Percentiles rank a stretch among this genome's conserved stretches.
Conservation (phyloP, 2,113 vertebrate species). For the Nothobranchius kuhntae region DNA sequence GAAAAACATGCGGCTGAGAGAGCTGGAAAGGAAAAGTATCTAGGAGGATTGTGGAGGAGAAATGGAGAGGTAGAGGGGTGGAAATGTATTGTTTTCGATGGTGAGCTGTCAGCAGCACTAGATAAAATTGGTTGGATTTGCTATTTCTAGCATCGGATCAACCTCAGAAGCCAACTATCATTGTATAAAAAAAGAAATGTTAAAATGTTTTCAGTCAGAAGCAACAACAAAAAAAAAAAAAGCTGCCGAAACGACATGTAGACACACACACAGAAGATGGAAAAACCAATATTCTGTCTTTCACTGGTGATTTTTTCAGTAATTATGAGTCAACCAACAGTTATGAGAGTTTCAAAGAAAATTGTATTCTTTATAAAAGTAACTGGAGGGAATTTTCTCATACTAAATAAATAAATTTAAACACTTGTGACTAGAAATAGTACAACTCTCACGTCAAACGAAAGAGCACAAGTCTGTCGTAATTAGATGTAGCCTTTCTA, state of each 20-base stretch:
- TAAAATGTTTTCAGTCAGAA: slow-evolving; percentile 21
- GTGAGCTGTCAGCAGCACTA: slow-evolving; percentile 40
- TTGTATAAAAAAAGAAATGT: slow-evolving; percentile 1
- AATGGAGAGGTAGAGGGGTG: slow-evolving; percentile 21
- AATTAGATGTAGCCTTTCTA: neutral
- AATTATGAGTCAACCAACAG: neutral
- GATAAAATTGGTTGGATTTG: slow-evolving; percentile 26
- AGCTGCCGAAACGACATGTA: neutral
- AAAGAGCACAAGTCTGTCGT: neutral
- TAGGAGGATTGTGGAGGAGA: neutral
- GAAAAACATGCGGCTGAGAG: neutral
- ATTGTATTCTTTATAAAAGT: no score
- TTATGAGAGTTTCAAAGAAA: no score
- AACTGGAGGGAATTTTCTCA: no score
- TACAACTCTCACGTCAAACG: neutral
- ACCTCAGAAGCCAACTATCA: slow-evolving; percentile 3
- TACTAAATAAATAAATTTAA: no score
- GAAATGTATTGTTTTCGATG: slow-evolving; percentile 41
- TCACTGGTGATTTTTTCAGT: neutral
- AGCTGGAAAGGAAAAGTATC: neutral
- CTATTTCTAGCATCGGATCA: slow-evolving; percentile 30
- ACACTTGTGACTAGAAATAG: neutral
- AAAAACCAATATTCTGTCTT: neutral
- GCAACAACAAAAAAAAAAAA: neutral
- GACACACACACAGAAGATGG: neutral